Percentiles rank a stretch among this genome's conserved stretches.
These are phyloP conservation scores for Xanthorhoe designata DNA, from an alignment of 2,888 invertebrate genomes.

Conservation along the genomic window DNA sequence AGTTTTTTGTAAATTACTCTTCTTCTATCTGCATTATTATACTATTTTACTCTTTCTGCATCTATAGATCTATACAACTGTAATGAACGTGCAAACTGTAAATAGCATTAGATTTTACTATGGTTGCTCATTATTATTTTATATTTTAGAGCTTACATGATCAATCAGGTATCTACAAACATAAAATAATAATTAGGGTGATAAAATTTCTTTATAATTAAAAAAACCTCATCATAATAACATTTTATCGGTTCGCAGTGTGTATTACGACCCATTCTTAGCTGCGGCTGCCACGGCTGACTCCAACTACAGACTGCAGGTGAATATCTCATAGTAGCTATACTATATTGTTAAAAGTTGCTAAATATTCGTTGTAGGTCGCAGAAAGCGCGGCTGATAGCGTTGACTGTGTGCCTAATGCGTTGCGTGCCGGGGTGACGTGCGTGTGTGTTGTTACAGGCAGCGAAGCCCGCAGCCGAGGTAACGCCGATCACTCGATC, in stretches of 20 bases:
- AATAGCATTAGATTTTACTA: slow-evolving; percentile 21
- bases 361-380: neutral
- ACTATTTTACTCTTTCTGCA: slow-evolving; percentile 26
- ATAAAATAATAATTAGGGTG: neutral
- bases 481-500: slow-evolving; percentile 80
- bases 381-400: neutral
- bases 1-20: slow-evolving; percentile 14
- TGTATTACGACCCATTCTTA: slow-evolving; percentile 98
- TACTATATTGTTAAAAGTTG: slow-evolving; percentile 1
- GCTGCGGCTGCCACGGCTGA: slow-evolving; percentile 94
- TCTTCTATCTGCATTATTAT: slow-evolving; percentile 23
- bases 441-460: slow-evolving; percentile 87
- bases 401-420: slow-evolving; percentile 13
- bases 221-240: slow-evolving; percentile 22
- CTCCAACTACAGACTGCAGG: slow-evolving; percentile 96
- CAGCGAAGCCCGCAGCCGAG: slow-evolving; percentile 89
- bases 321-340: slow-evolving; percentile 69
- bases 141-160: slow-evolving; percentile 31
- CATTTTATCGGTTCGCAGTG: slow-evolving; percentile 86
- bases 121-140: slow-evolving; percentile 1
- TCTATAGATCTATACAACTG: slow-evolving; percentile 14
- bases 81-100: slow-evolving; percentile 29
- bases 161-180: neutral
- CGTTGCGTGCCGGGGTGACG: slow-evolving; percentile 52
- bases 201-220: neutral